Conservation (phyloP, 1,140 invertebrate genomes). For the Macrosteles quadrilineatus region DNA sequence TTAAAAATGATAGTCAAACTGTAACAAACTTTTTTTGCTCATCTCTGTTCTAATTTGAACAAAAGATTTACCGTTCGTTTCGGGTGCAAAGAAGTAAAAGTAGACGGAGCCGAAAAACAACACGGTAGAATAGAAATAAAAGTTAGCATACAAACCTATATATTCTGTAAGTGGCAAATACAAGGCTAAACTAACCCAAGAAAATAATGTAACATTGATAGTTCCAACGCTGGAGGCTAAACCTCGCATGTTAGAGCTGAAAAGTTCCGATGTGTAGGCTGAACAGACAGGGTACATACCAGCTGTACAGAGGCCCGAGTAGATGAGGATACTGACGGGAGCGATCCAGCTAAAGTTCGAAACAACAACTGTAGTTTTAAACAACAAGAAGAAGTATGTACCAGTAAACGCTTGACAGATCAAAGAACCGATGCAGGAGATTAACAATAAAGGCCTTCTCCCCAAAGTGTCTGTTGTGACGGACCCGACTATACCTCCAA, state of each 20-base stretch:
- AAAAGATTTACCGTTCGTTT: constrained; percentile 54
- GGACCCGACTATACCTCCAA: constrained; percentile 42
- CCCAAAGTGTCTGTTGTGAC: constrained; percentile 53
- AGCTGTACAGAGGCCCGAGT: too few relatives aligned
- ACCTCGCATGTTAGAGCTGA: constrained; percentile 36
- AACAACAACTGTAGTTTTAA: background rate
- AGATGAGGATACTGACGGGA: too few relatives aligned
- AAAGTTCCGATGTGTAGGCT: constrained; percentile 37
- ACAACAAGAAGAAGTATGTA: constrained; percentile 18
- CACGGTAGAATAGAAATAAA: background rate
- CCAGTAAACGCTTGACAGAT: constrained; percentile 40
- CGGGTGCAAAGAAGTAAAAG: constrained; percentile 47
- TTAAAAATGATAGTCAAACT: background rate
- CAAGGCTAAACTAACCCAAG: too few relatives aligned
- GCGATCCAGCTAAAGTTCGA: constrained; percentile 1
- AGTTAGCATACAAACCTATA: background rate
- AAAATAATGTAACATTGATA: constrained; percentile 30
- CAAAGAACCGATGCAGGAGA: constrained; percentile 45
- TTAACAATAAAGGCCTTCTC: constrained; percentile 50
- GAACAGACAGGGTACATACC: constrained; percentile 30
- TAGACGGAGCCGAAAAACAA: background rate
- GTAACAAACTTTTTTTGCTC: too few relatives aligned
- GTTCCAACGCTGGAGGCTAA: constrained; percentile 32
- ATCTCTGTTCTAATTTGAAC: constrained; percentile 44
- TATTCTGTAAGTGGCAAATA: background rate